Evolutionary conservation across 1,140 invertebrate species (phyloP).

Genomic region (Bemisia tabaci): DNA sequence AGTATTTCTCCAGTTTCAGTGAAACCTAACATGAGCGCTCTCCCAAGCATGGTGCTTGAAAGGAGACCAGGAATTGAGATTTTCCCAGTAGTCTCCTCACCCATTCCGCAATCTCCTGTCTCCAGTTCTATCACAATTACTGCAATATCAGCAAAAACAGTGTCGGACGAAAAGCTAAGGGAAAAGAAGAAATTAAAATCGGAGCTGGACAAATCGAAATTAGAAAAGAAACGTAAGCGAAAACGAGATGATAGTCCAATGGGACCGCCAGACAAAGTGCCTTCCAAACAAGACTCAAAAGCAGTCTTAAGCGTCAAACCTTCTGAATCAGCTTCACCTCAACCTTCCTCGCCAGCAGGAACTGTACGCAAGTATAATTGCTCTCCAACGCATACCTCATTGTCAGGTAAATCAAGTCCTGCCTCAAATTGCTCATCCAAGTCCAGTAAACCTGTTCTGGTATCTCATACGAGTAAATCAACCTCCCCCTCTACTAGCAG

Average conservation of each 20-base stretch:
- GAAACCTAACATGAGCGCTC: conserved; percentile 42
- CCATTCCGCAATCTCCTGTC: conserved; percentile 38
- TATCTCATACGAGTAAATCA: not conserved
- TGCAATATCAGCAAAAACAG: conserved; percentile 41
- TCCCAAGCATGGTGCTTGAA: conserved; percentile 45
- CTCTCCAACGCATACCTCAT: conserved; percentile 54
- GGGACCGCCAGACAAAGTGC: conserved; percentile 70
- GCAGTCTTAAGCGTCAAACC: conserved; percentile 59
- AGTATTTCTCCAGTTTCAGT: conserved; percentile 60
- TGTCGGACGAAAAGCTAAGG: conserved; percentile 43
- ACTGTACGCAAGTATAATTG: conserved; percentile 49
- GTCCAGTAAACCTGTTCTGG: not conserved
- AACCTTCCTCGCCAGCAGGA: conserved; percentile 46
- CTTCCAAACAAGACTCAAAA: conserved; percentile 54
- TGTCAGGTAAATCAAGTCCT: conserved; percentile 36
- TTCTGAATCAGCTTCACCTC: conserved; percentile 43
- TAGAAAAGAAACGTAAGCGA: conserved; percentile 63
- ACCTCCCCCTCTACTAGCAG: conserved; percentile 13
- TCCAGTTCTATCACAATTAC: conserved; percentile 74
- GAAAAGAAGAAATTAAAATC: conserved; percentile 45
- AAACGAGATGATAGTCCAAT: conserved; percentile 63
- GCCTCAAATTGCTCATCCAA: conserved; percentile 10
- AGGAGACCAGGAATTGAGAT: conserved; percentile 63
- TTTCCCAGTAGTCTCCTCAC: conserved; percentile 50
- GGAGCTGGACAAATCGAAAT: conserved; percentile 40